Percentiles rank a stretch among this genome's conserved stretches.
These are phyloP conservation scores for Prionailurus viverrinus DNA, from an alignment of 2,113 vertebrate genomes.

Conservation along the genomic window DNA sequence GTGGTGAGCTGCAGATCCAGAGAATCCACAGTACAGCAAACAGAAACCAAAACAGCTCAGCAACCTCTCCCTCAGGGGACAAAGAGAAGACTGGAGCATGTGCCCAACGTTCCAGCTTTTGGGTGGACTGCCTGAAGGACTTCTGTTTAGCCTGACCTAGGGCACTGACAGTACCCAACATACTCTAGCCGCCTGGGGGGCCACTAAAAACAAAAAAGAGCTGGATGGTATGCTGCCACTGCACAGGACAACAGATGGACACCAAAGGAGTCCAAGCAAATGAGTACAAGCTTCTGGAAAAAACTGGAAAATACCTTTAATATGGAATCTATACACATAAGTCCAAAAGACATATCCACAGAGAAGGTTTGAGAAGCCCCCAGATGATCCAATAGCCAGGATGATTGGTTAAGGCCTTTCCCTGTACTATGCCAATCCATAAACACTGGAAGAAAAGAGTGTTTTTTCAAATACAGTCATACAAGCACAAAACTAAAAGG, in stretches of 20 bases:
- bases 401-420: neutral
- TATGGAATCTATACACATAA: neutral
- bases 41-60: constrained; percentile 30
- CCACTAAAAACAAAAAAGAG: neutral
- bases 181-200: neutral
- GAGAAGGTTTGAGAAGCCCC: neutral
- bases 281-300: neutral
- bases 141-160: constrained; percentile 17
- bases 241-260: neutral
- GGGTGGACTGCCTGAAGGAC: neutral
- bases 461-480: constrained; percentile 1
- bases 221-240: neutral
- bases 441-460: neutral
- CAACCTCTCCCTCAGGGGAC: neutral
- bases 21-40: neutral
- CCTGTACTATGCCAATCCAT: neutral
- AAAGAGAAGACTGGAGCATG: neutral
- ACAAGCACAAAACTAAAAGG: constrained; percentile 33
- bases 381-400: constrained; percentile 23
- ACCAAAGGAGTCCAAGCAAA: neutral
- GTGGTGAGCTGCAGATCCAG: neutral
- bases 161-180: neutral
- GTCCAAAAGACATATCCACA: neutral
- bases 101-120: neutral
- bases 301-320: neutral